Percentiles rank a stretch among this genome's conserved stretches.
Conservation (phyloP, 2,888 invertebrate genomes). For the Cataglyphis livida region DNA sequence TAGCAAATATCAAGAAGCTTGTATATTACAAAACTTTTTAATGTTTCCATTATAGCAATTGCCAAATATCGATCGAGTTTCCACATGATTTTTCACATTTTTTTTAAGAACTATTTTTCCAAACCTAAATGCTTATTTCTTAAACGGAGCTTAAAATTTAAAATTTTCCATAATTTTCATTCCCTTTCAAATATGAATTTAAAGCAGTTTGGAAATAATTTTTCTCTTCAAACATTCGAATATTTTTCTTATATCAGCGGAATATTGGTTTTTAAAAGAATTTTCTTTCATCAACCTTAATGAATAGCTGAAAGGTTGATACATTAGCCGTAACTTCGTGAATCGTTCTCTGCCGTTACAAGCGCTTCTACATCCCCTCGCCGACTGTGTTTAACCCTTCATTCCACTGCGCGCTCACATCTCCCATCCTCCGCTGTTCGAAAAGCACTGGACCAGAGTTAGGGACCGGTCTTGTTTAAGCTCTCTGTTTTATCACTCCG, state of each 20-base stretch:
- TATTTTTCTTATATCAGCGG: neutral
- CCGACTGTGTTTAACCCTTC: slow-evolving; percentile 45
- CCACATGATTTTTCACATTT: neutral
- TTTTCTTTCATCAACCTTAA: neutral
- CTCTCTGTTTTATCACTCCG: slow-evolving; percentile 62
- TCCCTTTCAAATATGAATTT: neutral
- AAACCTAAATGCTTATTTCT: neutral
- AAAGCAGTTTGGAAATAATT: neutral
- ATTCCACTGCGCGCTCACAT: slow-evolving; percentile 40
- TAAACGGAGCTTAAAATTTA: neutral
- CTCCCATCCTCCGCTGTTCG: slow-evolving; percentile 31
- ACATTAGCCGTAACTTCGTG: slow-evolving; percentile 33
- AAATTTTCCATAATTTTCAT: neutral
- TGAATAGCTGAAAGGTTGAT: slow-evolving; percentile 9
- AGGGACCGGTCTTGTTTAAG: slow-evolving; percentile 55
- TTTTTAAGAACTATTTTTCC: neutral
- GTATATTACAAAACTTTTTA: slow-evolving; percentile 7
- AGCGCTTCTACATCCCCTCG: slow-evolving; percentile 41
- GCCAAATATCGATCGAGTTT: neutral
- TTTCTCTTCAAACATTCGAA: neutral
- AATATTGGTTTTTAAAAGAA: neutral
- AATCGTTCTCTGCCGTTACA: slow-evolving; percentile 34
- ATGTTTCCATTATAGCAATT: neutral
- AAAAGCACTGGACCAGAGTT: slow-evolving; percentile 25
- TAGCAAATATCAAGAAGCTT: slow-evolving; percentile 19